These are phyloP conservation scores for Plusia festucae DNA, from an alignment of 2,888 invertebrate species.

Conservation along the genomic window DNA sequence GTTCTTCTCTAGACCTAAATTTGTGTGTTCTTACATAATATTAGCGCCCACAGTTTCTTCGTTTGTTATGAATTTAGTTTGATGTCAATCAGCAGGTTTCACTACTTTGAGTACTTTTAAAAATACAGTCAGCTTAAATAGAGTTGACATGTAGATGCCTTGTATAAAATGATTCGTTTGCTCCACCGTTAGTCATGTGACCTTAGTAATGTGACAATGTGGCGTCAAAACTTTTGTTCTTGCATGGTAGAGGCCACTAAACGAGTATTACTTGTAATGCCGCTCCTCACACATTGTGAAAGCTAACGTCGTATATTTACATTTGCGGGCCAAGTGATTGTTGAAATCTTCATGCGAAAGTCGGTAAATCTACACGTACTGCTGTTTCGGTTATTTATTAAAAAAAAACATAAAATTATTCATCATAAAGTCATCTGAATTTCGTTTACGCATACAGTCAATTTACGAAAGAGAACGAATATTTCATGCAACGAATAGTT, in stretches of 20 bases:
- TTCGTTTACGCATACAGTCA: background rate
- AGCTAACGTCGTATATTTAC: conserved; percentile 68
- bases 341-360: conserved; percentile 47
- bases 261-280: conserved; percentile 77
- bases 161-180: conserved; percentile 1
- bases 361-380: conserved; percentile 24
- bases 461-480: background rate
- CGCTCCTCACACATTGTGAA: conserved; percentile 70
- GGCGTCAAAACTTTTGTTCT: conserved; percentile 83
- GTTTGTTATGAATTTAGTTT: too few relatives aligned
- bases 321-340: conserved; percentile 48
- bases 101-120: background rate
- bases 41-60: too few relatives aligned
- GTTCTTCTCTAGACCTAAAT: too few relatives aligned
- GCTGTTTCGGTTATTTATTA: conserved; percentile 10
- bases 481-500: background rate
- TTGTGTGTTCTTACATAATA: too few relatives aligned
- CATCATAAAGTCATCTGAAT: too few relatives aligned
- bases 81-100: background rate
- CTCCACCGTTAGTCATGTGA: conserved; percentile 57
- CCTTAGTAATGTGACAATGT: conserved; percentile 81
- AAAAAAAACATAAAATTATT: too few relatives aligned
- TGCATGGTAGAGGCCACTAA: conserved; percentile 72
- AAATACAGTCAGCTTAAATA: background rate
- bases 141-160: background rate